Base-by-base conservation (phyloP, 1,140 invertebrate genomes). In the Cydia pomonella region DNA sequence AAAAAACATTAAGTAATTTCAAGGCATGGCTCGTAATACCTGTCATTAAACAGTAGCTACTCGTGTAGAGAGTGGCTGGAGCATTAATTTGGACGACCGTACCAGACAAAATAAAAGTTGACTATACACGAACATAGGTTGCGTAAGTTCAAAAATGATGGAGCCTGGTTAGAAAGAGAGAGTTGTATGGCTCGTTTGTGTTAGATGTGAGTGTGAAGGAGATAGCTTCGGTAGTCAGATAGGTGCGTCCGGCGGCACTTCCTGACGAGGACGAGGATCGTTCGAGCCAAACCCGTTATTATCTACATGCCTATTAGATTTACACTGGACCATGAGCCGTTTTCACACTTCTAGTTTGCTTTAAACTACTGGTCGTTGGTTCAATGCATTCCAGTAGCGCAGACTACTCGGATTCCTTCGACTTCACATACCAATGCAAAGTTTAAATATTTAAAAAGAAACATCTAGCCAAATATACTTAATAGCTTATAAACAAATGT, bases 201-300 rank as follows among this genome's bases (percentile, higher is more conserved):
- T 18, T 84, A 82, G 82, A 84, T 83, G 84, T 80, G 82, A 87
- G 86, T 85, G 82, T 83, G 87, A 90, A 86, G 81, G 88, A 87
- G 89, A 91, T 87, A 89, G 89, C 85, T 87, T 82, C 80, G 80
- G 88, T 87, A 87, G 91, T 87, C 88, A 91, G 91, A 92, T 92
- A 92, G 82, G 83, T 84, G 85, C 90, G 87, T 92, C 90, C 91
- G 91, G 88, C 84, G 75, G 83, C 81, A 82, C 88, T 92, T 92
- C 91, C 91, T 90, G 91, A 82, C 80, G 80, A 78, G 79, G 76
- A 74, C 64, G 27, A 69, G 64, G 63, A 29, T 33, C 64, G 64
- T 18, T 29, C 3, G 64, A 41, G 18, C 64, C n/a, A 33, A 69
- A 69, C 64, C 64, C 64, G 72, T 73, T 50, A 73, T 73, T 73